These are phyloP conservation scores for Osmerus mordax DNA, from an alignment of 2,113 vertebrate genomes.

Conservation along the genomic window DNA sequence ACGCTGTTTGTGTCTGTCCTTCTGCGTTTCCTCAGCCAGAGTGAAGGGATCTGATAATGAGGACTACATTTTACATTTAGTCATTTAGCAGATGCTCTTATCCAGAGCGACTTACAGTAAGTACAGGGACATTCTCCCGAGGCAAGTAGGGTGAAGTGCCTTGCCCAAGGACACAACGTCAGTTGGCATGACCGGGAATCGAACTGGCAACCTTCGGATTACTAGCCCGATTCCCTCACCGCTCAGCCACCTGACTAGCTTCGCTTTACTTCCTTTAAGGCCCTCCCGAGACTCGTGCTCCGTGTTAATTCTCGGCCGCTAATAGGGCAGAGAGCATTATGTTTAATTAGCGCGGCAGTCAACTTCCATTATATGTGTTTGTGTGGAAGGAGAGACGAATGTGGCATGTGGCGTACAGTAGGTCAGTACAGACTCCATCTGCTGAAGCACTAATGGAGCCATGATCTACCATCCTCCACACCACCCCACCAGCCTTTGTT, in stretches of 20 bases:
- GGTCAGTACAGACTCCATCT: neutral
- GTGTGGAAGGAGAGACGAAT: neutral
- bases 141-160: too few relatives aligned
- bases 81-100: too few relatives aligned
- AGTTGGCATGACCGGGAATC: too few relatives aligned
- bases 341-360: slow-evolving; percentile 29
- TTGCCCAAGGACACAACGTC: too few relatives aligned
- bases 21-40: too few relatives aligned
- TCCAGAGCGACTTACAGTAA: too few relatives aligned
- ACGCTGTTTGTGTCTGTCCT: too few relatives aligned
- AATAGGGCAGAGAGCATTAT: slow-evolving; percentile 33
- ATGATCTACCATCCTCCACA: neutral
- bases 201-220: too few relatives aligned
- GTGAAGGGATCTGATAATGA: slow-evolving; percentile 26
- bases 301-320: slow-evolving; percentile 31
- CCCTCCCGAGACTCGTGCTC: slow-evolving; percentile 18
- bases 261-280: slow-evolving; percentile 26
- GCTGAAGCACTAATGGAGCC: neutral
- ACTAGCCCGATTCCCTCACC: too few relatives aligned
- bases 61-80: too few relatives aligned
- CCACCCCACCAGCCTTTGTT: slow-evolving; percentile 1
- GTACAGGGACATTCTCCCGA: too few relatives aligned
- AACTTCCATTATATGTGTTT: slow-evolving; percentile 19
- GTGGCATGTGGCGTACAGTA: neutral
- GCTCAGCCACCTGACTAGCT: too few relatives aligned